Conservation (phyloP, 2,797 vertebrate genomes). For the Melanotaenia boesemani region DNA sequence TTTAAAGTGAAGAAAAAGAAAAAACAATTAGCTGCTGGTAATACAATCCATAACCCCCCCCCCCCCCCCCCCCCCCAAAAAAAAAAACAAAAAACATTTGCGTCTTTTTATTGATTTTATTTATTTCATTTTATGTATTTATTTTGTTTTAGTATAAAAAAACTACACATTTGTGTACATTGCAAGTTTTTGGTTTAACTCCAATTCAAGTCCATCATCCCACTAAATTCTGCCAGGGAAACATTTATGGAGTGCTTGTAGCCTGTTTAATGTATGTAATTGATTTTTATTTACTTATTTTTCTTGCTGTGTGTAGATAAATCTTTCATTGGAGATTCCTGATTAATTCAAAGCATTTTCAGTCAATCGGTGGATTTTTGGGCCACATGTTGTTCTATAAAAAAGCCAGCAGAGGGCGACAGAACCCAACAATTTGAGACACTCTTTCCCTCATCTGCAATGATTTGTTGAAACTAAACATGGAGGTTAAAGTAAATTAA, state of each 20-base stretch:
- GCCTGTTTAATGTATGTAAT: too few species aligned
- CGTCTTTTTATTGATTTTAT: too few species aligned
- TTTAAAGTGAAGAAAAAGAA: background rate
- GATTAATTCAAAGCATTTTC: background rate
- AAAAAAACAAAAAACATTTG: too few species aligned
- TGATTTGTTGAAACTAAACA: conserved; percentile 9
- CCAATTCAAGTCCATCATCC: background rate
- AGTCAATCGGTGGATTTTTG: background rate
- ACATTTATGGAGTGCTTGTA: too few species aligned
- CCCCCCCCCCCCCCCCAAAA: too few species aligned
- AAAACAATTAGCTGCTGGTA: conserved; percentile 5
- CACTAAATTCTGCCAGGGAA: too few species aligned
- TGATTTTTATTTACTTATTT: too few species aligned
- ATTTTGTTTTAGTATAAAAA: background rate
- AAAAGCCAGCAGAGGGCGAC: conserved; percentile 67
- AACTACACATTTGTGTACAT: background rate
- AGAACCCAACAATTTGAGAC: conserved; percentile 42
- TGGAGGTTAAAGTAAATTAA: background rate
- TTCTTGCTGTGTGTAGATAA: too few species aligned
- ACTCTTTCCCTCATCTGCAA: background rate
- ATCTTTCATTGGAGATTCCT: background rate
- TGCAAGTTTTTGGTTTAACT: background rate
- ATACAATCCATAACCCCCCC: background rate
- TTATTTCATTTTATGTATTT: background rate
- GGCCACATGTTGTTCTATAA: background rate